Evolutionary conservation across 2,888 invertebrate species (phyloP).

Genomic region (Acanthosepion esculentum): DNA sequence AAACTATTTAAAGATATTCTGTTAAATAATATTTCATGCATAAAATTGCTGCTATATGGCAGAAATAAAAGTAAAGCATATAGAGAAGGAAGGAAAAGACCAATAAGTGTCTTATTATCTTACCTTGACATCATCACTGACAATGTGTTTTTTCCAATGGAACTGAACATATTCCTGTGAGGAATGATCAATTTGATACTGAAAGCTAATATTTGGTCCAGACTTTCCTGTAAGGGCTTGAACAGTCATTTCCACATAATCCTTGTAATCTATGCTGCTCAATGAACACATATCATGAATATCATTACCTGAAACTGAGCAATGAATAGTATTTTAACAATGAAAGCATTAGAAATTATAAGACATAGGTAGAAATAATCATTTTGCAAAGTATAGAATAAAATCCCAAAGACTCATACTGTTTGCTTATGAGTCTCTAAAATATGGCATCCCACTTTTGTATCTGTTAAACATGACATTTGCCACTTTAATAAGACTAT

Average conservation of each 20-base stretch:
- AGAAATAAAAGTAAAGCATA: too few relatives aligned
- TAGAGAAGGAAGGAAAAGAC: too few relatives aligned
- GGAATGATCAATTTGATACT: background rate
- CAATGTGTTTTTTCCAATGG: background rate
- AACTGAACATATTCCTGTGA: background rate
- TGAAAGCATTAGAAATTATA: background rate
- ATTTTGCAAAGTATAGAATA: too few relatives aligned
- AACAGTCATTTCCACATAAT: background rate
- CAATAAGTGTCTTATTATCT: too few relatives aligned
- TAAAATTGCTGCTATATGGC: too few relatives aligned
- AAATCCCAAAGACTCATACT: too few relatives aligned
- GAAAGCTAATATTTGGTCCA: background rate
- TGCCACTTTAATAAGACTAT: too few relatives aligned
- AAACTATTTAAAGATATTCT: too few relatives aligned
- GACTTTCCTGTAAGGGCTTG: background rate
- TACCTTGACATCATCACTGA: background rate
- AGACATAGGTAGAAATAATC: background rate
- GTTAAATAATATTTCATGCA: too few relatives aligned
- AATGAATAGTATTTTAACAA: background rate
- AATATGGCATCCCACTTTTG: too few relatives aligned
- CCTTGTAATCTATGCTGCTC: background rate
- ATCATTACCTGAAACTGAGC: background rate
- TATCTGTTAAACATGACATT: too few relatives aligned
- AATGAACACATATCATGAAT: background rate
- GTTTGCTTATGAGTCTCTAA: too few relatives aligned